Evolutionary conservation across 2,888 invertebrate species (phyloP).

Genomic region (Cyclophora punctaria): DNA sequence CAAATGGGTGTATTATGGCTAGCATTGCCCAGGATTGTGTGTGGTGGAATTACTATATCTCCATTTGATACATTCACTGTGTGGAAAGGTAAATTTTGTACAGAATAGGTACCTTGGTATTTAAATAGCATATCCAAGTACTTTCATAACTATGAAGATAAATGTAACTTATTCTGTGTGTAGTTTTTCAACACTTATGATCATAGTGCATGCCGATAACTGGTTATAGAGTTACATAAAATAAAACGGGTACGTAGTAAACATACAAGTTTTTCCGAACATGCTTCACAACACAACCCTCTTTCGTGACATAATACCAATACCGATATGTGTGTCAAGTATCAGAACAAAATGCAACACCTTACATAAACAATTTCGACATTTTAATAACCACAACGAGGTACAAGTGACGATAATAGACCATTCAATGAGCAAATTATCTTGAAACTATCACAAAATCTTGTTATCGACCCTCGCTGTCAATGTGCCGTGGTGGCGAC

Average conservation of each 20-base stretch:
- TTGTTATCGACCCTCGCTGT: constrained; percentile 43
- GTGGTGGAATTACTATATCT: too few species aligned
- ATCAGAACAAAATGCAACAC: constrained; percentile 1
- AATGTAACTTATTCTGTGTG: too few species aligned
- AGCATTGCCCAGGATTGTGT: too few species aligned
- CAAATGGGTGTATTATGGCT: too few species aligned
- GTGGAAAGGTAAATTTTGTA: too few species aligned
- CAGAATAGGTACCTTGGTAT: too few species aligned
- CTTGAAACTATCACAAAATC: constrained; percentile 12
- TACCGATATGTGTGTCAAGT: constrained; percentile 48
- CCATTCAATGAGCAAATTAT: not conserved
- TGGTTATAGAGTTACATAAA: constrained; percentile 24
- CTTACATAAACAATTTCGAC: too few species aligned
- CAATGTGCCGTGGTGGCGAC: constrained; percentile 14
- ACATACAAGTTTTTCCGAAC: constrained; percentile 33
- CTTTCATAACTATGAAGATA: too few species aligned
- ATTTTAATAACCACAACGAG: not conserved
- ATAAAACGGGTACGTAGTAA: constrained; percentile 27
- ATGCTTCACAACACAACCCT: constrained; percentile 22
- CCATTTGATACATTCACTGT: too few species aligned
- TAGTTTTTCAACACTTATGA: too few species aligned
- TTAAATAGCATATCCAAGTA: too few species aligned
- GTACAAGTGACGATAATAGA: constrained; percentile 1
- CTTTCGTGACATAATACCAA: constrained; percentile 53
- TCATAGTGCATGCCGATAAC: too few species aligned